Evolutionary conservation across 2,113 vertebrate species (phyloP), one percentile per base, ranked within the genome.

Genomic region (Dasyornis broadbenti): DNA sequence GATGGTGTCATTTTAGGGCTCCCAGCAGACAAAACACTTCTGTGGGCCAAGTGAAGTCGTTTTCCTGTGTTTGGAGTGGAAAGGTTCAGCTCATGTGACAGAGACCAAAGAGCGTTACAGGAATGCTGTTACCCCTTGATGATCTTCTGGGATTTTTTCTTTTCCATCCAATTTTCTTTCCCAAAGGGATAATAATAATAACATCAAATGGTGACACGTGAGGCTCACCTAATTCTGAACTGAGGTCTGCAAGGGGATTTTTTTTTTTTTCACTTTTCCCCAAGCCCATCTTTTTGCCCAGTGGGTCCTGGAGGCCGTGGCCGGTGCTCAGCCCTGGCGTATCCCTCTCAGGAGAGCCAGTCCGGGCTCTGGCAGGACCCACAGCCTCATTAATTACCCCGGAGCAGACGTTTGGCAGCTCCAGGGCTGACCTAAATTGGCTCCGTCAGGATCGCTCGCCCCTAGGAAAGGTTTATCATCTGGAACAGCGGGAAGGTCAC

Each of bases 401-500:
- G 1, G 10, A 75, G 84, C 52, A 94, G 81, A 65, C 83, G 8
- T 93, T 65, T 95, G 96, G 95, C 94, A 87, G 77, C 35, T 94
- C 71, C 88, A 97, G 83, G 81, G 20, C 86, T 95, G 95, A 92
- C 81, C 92, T 93, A 81, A 96, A 92, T 53, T 81, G 86, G 83
- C 92, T 65, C 33, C 3, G 5, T 39, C 86, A 92, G 89, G 69
- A 45, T 86, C 86, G 90, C 82, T 87, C 88, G 92, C 37, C 63
- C 63, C 60, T 70, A 82, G 87, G 89, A 94, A 92, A 95, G 92
- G 90, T 95, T 94, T 90, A 61, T 84, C 90, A 92, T 56, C 89
- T 72, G 61, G 90, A 92, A 94, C 11, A 70, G 31, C 54, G 7
- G 2, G 80, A 64, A 70, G 96, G 94, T 97, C 95, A 53, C 27